Base-by-base conservation (phyloP, 2,888 invertebrate species). In the Euplagia quadripunctaria region DNA sequence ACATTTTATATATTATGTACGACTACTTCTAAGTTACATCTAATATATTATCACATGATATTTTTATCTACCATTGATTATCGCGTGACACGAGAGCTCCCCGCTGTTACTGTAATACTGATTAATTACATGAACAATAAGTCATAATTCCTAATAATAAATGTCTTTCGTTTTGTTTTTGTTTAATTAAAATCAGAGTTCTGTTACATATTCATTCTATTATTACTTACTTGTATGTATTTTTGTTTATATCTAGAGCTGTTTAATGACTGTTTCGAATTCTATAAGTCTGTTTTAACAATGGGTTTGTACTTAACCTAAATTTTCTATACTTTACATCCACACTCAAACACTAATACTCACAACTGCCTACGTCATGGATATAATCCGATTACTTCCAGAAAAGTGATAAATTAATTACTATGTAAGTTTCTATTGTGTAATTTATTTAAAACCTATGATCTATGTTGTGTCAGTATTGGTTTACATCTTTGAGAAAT, bases 71-170 rank as follows among this genome's bases (percentile, higher is more conserved):
- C 51, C 55, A 81, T 76, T 75, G 69, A 83, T 83, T 65, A 67
- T 65, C 64, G 63, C 71, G 71, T 31, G 1, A 31, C 31, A 31
- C 31, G 31, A 74, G 76, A 64, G 41, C 41, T 14, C 66, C 75
- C 71, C 73, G 43, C 11, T 81, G 81, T 79, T 73, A 72, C 74
- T 69, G 58, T 64, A 42, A 76, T 83, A 76, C 64, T 81, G 75
- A 82, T 82, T 81, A 79, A 82, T 82, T 74, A 69, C 55, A 73
- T 71, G 63, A 75, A 71, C 71, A 73, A 63, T 64, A 73, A 74
- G 74, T 77, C 64, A 79, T 79, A 83, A 75, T 75, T 46, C 63
- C 55, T 76, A 71, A 68, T 84, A 79, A 83, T 81, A 76, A 81
- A 83, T 80, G 78, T 11, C 9, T 41, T 42, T 12, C 31, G 42